Evolutionary conservation across 2,797 vertebrate species (phyloP).

Genomic region (Acipenser oxyrinchus): DNA sequence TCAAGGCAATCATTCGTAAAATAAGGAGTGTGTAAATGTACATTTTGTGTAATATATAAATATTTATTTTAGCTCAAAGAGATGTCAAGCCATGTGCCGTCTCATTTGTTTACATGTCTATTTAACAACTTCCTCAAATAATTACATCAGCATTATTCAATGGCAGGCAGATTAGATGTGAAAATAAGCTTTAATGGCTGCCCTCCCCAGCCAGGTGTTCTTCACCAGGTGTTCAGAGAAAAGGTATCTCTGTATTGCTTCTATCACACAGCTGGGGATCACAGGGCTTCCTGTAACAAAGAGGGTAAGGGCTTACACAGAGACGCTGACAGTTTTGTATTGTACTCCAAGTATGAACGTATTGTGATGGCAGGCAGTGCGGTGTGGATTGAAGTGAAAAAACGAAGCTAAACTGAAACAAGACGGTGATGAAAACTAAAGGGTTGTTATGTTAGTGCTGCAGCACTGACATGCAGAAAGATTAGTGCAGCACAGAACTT

Average conservation of each 20-base stretch:
- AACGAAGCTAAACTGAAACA: background rate
- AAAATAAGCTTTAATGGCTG: conserved; percentile 2
- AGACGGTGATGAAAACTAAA: conserved; percentile 5
- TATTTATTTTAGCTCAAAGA: too few relatives aligned
- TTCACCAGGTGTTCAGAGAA: background rate
- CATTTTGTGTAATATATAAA: too few relatives aligned
- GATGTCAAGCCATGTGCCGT: background rate
- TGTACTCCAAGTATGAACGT: background rate
- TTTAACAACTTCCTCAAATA: background rate
- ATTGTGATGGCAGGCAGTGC: background rate
- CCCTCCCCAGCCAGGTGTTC: background rate
- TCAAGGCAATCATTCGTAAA: background rate
- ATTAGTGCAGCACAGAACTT: background rate
- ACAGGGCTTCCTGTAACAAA: too few relatives aligned
- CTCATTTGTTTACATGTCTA: background rate
- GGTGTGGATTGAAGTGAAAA: background rate
- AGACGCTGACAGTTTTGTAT: background rate
- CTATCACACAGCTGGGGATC: background rate
- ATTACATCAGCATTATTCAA: too few relatives aligned
- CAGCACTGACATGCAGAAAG: background rate
- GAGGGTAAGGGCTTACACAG: background rate
- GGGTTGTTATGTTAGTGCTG: background rate
- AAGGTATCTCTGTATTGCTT: too few relatives aligned
- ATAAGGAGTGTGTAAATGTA: too few relatives aligned
- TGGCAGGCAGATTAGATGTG: background rate